These are phyloP conservation scores for Polyploca ridens DNA, from an alignment of 2,888 invertebrate species.

Conservation along the genomic window DNA sequence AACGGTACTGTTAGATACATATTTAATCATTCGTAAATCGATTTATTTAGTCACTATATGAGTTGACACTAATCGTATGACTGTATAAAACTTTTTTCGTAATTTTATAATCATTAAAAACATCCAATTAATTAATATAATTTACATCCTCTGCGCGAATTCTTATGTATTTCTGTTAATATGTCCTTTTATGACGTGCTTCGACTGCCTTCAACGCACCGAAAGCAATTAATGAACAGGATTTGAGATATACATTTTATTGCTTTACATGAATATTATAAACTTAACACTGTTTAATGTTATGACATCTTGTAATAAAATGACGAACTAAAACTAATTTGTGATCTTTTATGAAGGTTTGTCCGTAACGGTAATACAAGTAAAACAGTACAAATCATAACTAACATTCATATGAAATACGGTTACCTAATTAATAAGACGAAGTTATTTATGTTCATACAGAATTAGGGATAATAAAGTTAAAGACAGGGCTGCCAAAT, in stretches of 20 bases:
- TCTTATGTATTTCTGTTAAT: conserved; percentile 16
- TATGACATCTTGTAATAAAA: conserved; percentile 18
- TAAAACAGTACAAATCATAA: conserved; percentile 33
- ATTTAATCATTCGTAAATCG: conserved; percentile 55
- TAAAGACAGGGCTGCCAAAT: conserved; percentile 38
- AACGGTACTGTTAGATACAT: conserved; percentile 50
- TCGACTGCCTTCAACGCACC: conserved; percentile 21
- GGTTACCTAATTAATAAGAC: conserved; percentile 36
- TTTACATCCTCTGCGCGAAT: conserved; percentile 31
- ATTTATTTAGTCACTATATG: conserved; percentile 51
- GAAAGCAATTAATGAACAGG: conserved; percentile 34
- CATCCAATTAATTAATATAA: conserved; percentile 26
- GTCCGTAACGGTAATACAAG: conserved; percentile 31
- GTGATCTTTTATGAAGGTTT: conserved; percentile 10
- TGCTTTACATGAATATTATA: conserved; percentile 32
- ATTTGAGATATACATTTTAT: conserved; percentile 31
- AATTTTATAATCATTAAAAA: conserved; percentile 27
- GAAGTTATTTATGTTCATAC: conserved; percentile 38
- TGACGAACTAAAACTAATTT: not conserved
- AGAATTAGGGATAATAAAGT: conserved; percentile 43
- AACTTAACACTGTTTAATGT: conserved; percentile 21
- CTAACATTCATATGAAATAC: conserved; percentile 23
- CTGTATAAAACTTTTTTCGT: conserved; percentile 31
- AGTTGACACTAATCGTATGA: conserved; percentile 50
- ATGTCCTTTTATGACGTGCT: conserved; percentile 35